These are phyloP conservation scores for Bos taurus DNA, from an alignment of 2,113 vertebrate genomes.

Conservation along the genomic window ARS-UCD2.0 NC_037342.1:4733001-4733500, in stretches of 20 bases:
- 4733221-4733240: not conserved
- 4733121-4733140: not conserved
- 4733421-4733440: not conserved
- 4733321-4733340: not conserved
- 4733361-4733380: not conserved
- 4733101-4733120: not conserved
- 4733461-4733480: not conserved
- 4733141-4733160: not conserved
- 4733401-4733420: not conserved
- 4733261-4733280: not conserved
- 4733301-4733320: not conserved
- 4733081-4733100: not conserved
- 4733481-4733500: not conserved
- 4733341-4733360: not conserved
- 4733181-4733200: not conserved
- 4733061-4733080: not conserved
- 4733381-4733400: rapidly evolving
- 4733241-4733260: not conserved
- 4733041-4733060: not conserved
- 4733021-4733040: not conserved
- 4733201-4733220: not conserved
- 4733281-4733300: not conserved
- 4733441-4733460: not conserved
- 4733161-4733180: not conserved
- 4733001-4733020: not conserved